Conservation (phyloP, 2,113 vertebrate species). For the Ia io region DNA sequence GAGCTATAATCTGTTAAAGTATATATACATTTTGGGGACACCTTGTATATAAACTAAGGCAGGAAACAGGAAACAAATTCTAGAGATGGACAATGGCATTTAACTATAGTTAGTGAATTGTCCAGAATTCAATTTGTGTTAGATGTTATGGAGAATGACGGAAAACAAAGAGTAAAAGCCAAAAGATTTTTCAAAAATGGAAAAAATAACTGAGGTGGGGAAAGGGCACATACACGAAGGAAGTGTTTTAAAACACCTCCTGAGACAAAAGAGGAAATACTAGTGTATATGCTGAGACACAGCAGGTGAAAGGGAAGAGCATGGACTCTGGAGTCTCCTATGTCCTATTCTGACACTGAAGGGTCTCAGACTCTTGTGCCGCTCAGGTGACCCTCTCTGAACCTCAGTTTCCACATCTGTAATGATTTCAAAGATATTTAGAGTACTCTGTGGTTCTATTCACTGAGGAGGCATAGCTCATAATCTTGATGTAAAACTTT, state of each 20-base stretch:
- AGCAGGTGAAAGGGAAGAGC: neutral
- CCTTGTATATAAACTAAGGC: too few relatives aligned
- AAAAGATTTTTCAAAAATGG: neutral
- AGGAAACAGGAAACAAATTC: neutral
- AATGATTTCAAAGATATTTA: neutral
- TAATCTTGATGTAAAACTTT: neutral
- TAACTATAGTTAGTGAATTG: neutral
- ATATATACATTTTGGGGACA: too few relatives aligned
- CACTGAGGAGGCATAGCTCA: neutral
- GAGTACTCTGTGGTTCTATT: neutral
- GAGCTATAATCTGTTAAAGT: too few relatives aligned
- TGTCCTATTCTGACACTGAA: neutral
- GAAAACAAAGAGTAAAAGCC: neutral
- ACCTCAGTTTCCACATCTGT: neutral
- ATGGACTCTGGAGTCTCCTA: too few relatives aligned
- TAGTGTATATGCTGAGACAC: neutral
- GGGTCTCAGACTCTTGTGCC: neutral
- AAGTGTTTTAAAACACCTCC: neutral
- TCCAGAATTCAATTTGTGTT: neutral
- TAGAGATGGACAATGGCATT: neutral
- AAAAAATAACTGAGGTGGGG: neutral
- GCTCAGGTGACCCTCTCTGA: neutral
- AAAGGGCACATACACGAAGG: neutral
- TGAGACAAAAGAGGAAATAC: neutral
- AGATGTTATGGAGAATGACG: neutral